phyloP scores from a whole-genome alignment of 2,797 vertebrate genomes.

The Sebastes goodei region DNA sequence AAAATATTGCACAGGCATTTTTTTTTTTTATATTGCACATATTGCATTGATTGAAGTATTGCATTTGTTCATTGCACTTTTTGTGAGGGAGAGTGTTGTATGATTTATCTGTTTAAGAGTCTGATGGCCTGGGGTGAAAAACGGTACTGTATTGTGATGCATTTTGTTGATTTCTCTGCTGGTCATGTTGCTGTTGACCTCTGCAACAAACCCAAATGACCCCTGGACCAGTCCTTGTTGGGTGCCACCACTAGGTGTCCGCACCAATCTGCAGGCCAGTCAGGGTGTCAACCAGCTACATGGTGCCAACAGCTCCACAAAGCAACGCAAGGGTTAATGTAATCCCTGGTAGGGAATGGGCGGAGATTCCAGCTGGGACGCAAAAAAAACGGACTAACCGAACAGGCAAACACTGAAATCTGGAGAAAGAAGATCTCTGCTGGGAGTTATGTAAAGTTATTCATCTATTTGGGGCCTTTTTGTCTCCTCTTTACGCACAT shows the following conservation, averaged over 20 bases:
- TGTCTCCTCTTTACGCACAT: no score
- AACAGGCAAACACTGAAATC: slow-evolving; percentile 10
- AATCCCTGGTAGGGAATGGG: slow-evolving; percentile 35
- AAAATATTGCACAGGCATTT: no score
- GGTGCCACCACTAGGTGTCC: slow-evolving; percentile 14
- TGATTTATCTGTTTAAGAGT: no score
- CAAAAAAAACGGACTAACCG: slow-evolving; percentile 20
- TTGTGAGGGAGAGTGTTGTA: no score
- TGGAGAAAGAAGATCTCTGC: slow-evolving; percentile 3
- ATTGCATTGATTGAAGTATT: no score
- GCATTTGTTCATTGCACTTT: no score
- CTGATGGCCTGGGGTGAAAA: no score
- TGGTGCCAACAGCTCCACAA: background rate
- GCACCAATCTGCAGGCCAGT: background rate
- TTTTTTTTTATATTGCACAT: no score
- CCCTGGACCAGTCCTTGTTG: background rate
- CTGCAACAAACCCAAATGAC: background rate
- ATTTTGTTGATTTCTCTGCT: no score
- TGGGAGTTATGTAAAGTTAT: background rate
- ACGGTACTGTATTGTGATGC: no score
- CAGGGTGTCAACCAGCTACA: no score
- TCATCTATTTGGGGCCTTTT: fast-evolving
- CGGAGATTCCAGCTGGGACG: slow-evolving; percentile 64
- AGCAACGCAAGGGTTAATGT: slow-evolving; percentile 47
- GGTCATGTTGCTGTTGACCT: background rate